phyloP scores from a whole-genome alignment of 2,888 invertebrate genomes.

The Ophraella communa region DNA sequence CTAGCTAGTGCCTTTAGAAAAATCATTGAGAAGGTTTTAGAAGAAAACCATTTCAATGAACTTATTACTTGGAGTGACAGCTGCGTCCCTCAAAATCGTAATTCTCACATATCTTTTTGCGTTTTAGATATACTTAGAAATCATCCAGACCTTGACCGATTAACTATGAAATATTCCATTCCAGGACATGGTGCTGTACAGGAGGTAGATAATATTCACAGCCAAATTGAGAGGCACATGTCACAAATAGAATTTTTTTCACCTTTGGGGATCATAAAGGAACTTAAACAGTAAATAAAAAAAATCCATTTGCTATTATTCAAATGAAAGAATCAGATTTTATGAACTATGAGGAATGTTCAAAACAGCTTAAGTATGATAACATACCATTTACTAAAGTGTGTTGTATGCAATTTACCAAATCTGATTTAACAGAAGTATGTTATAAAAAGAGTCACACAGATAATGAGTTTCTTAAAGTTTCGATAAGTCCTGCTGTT shows the following conservation, averaged over 20 bases:
- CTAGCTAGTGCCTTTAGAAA: constrained; percentile 36
- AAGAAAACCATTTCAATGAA: constrained; percentile 15
- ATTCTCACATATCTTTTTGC: not conserved
- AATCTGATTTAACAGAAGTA: too few relatives aligned
- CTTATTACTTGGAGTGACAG: constrained; percentile 13
- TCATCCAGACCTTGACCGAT: not conserved
- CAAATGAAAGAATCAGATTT: constrained; percentile 14
- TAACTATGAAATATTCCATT: constrained; percentile 19
- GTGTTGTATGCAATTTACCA: constrained; percentile 6
- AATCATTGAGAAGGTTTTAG: constrained; percentile 22
- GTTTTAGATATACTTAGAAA: constrained; percentile 8
- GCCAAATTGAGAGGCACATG: constrained; percentile 9
- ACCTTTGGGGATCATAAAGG: constrained; percentile 3
- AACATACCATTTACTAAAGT: constrained; percentile 16
- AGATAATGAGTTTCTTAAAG: too few relatives aligned
- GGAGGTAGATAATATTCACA: constrained; percentile 12
- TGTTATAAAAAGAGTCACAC: too few relatives aligned
- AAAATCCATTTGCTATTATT: constrained; percentile 10
- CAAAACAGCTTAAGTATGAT: constrained; percentile 11
- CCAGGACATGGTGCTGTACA: not conserved
- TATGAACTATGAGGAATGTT: constrained; percentile 11
- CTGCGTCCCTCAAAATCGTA: constrained; percentile 16
- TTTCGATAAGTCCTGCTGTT: too few relatives aligned
- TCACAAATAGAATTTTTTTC: constrained; percentile 8
- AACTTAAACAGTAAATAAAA: constrained; percentile 13